Base-by-base conservation (phyloP, 1,140 invertebrate genomes). In the Eriocheir sinensis region DNA sequence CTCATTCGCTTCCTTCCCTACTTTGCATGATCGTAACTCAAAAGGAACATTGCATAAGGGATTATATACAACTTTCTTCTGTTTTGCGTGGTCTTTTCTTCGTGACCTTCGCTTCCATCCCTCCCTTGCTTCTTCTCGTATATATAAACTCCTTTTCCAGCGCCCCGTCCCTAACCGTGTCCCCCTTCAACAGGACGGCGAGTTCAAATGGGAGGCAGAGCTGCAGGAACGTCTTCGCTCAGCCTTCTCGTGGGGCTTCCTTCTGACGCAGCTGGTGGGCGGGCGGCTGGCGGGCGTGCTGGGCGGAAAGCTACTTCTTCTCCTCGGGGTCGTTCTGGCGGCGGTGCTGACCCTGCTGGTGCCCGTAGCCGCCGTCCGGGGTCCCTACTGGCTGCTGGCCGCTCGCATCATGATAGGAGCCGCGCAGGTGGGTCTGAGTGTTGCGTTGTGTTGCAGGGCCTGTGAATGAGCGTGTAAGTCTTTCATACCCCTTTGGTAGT, bases 241-340 rank as follows among this genome's bases (percentile, higher is more conserved):
- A 36, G 95, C 94, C 36, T 96, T 95, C 72, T 96, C 94, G 15
- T 96, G 95, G 95, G 95, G 95, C 38, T 95, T 95, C 80, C 88
- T 96, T 17, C 90, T 96, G 38, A 94, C 95, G 34, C 95, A 96
- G 36, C 80, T 96, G 34, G 93, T 93, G 34, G 94, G 91, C 21
- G 95, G 93, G 8, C 88, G 92, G 80, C 93, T 96, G 21, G 92
- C 93, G 6, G 90, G 94, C 12, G 85, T 95, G 21, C 80, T 96
- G n/a, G 95, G 95, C 30, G 95, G 95, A n/a, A 96, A 96, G 83
- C 27, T 96, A 21, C 93, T 96, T 21, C 79, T 96, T 12, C 83
- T 95, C 21, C 48, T 94, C 72, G 95, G 95, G 4, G 94, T 95
- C 30, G 36, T 93, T 4, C 32, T 92, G 2, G 89, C 94, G 2